Conservation (phyloP, 2,888 invertebrate species). For the Epistrophe grossulariae region DNA sequence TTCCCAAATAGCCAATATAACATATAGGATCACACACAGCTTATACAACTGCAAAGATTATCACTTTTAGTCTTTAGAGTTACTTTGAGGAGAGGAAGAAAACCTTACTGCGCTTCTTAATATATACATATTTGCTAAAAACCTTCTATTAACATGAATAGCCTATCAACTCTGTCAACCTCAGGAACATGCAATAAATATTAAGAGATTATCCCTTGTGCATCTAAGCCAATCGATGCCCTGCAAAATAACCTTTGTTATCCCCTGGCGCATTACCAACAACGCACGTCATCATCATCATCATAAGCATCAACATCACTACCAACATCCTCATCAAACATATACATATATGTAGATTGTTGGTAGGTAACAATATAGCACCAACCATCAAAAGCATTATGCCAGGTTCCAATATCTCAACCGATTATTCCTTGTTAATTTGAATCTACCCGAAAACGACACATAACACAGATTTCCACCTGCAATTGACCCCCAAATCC, state of each 20-base stretch:
- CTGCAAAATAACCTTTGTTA: conserved; percentile 59
- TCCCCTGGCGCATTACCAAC: conserved; percentile 37
- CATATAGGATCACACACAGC: conserved; percentile 24
- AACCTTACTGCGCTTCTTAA: conserved; percentile 13
- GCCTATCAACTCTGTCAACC: conserved; percentile 52
- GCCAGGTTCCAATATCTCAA: conserved; percentile 47
- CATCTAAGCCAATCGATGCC: conserved; percentile 61
- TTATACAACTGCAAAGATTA: conserved; percentile 34
- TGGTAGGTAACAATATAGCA: conserved; percentile 17
- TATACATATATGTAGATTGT: too few relatives aligned
- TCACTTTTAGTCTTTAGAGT: conserved; percentile 10
- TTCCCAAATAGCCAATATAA: too few relatives aligned
- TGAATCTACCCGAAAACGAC: conserved; percentile 58
- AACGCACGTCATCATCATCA: conserved; percentile 49
- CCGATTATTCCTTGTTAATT: conserved; percentile 74
- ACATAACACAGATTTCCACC: conserved; percentile 53
- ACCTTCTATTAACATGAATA: conserved; percentile 48
- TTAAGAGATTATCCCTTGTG: conserved; percentile 62
- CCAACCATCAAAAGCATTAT: conserved; percentile 31
- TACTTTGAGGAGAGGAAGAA: not conserved
- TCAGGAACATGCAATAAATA: conserved; percentile 51
- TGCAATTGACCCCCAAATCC: conserved; percentile 53
- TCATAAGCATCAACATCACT: conserved; percentile 36
- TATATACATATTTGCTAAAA: conserved; percentile 25
- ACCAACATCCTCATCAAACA: not conserved